Evolutionary conservation across 2,113 vertebrate genomes (phyloP).

Genomic region (Chionomys nivalis): DNA sequence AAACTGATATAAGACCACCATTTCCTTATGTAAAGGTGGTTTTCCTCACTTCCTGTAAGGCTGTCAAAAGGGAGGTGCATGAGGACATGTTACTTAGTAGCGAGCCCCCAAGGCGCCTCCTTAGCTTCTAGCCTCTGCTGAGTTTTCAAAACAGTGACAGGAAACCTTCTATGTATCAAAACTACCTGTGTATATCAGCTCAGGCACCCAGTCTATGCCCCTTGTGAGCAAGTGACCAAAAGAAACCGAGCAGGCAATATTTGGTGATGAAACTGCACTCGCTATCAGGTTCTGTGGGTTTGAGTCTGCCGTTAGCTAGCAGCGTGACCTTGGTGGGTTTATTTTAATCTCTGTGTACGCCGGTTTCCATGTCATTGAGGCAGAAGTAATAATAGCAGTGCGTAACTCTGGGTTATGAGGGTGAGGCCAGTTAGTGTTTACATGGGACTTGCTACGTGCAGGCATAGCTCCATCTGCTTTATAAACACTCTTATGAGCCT

Average conservation of each 20-base stretch:
- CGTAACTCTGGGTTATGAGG: not conserved
- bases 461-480: not conserved
- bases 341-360: not conserved
- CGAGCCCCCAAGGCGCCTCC: not conserved
- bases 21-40: constrained; percentile 27
- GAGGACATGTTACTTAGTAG: not conserved
- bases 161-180: constrained; percentile 10
- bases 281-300: not conserved
- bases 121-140: not conserved
- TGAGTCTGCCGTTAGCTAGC: not conserved
- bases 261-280: not conserved
- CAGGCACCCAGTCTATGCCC: not conserved
- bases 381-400: not conserved
- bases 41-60: not conserved
- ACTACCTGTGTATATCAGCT: not conserved
- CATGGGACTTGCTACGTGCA: not conserved
- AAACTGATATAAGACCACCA: not conserved
- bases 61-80: not conserved
- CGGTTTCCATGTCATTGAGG: not conserved
- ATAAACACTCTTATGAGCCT: not conserved
- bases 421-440: not conserved
- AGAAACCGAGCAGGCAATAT: not conserved
- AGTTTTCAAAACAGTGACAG: constrained; percentile 55
- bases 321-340: not conserved
- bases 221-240: not conserved